Conservation (phyloP, 2,113 vertebrate species). For the Thunnus maccoyii region DNA sequence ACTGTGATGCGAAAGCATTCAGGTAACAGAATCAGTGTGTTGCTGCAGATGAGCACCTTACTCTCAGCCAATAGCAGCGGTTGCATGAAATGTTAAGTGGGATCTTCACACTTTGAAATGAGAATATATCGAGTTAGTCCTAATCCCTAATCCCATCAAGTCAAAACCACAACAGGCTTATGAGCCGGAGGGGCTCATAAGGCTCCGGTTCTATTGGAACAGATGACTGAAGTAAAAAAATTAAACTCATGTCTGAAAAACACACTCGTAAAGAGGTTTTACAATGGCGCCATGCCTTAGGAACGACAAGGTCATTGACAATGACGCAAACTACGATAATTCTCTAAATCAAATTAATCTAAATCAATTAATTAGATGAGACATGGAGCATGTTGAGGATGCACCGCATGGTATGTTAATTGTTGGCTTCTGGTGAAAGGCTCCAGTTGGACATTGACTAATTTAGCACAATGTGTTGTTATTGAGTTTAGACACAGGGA, state of each 20-base stretch:
- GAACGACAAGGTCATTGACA: not conserved
- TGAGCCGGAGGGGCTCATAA: not conserved
- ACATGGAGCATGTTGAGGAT: not conserved
- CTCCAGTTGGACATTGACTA: not conserved
- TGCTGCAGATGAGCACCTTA: not conserved
- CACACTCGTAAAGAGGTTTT: not conserved
- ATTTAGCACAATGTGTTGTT: not conserved
- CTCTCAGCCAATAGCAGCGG: not conserved
- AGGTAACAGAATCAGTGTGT: not conserved
- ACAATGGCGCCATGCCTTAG: not conserved
- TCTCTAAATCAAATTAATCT: not conserved
- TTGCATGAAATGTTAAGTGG: slow-evolving; percentile 9
- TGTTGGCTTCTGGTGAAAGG: not conserved
- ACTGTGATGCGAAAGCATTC: not conserved
- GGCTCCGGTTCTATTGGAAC: not conserved
- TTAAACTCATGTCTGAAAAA: not conserved
- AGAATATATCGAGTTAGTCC: slow-evolving; percentile 34
- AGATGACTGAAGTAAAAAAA: not conserved
- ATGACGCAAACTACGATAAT: not conserved
- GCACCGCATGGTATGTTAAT: not conserved
- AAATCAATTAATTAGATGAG: not conserved
- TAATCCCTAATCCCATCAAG: slow-evolving; percentile 65
- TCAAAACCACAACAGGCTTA: slow-evolving; percentile 26
- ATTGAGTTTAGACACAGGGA: not conserved
- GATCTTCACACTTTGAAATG: slow-evolving; percentile 38